phyloP scores from a whole-genome alignment of 2,113 vertebrate species.

The Symphodus melops region DNA sequence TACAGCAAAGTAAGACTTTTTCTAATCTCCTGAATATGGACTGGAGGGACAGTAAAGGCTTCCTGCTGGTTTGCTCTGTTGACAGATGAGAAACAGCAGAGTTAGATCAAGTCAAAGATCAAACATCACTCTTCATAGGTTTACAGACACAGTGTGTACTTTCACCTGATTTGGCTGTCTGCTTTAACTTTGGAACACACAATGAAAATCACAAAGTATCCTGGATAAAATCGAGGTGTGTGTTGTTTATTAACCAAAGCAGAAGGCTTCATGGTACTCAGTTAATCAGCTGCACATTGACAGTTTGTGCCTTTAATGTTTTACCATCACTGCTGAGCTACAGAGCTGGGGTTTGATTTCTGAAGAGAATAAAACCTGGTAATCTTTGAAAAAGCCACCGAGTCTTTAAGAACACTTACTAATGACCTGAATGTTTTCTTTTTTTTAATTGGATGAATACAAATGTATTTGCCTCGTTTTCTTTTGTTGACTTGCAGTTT shows the following conservation, averaged over 20 bases:
- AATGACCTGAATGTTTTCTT: no score
- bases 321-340: not conserved
- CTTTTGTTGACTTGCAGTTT: no score
- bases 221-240: conserved; percentile 9
- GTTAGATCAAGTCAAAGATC: conserved; percentile 40
- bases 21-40: conserved; percentile 28
- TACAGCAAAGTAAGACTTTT: conserved; percentile 44
- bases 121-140: conserved; percentile 1
- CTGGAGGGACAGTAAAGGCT: conserved; percentile 8
- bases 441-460: no score
- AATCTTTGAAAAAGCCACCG: not conserved
- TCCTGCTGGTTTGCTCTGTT: conserved; percentile 24
- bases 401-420: not conserved
- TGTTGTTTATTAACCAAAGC: not conserved
- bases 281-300: not conserved
- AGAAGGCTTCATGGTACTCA: not conserved
- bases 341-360: not conserved
- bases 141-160: not conserved
- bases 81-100: conserved; percentile 33
- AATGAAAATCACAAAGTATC: not conserved
- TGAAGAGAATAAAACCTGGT: no score
- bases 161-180: conserved; percentile 13
- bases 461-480: no score
- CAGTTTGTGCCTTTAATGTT: not conserved
- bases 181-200: conserved; percentile 14